Evolutionary conservation across 2,888 invertebrate species (phyloP).

Genomic region (Tanytarsus gracilentus): DNA sequence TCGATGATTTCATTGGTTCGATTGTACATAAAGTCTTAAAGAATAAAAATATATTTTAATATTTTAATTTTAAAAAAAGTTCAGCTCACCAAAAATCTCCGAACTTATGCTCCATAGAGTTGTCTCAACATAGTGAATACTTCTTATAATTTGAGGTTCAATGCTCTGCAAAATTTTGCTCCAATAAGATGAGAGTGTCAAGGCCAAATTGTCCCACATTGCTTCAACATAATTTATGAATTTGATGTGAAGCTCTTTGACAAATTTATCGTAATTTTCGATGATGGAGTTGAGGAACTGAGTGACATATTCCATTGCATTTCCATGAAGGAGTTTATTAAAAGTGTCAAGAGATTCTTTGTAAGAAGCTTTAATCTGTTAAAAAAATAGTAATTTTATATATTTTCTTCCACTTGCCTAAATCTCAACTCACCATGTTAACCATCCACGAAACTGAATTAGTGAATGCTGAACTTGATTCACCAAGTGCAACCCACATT

Average conservation of each 20-base stretch:
- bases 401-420: conserved; percentile 23
- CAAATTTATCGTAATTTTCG: conserved; percentile 67
- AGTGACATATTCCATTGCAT: conserved; percentile 63
- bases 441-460: conserved; percentile 66
- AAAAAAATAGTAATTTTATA: conserved; percentile 30
- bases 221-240: conserved; percentile 62
- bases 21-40: conserved; percentile 68
- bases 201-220: conserved; percentile 60
- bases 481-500: conserved; percentile 78
- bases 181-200: conserved; percentile 60
- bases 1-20: conserved; percentile 69
- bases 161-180: conserved; percentile 60
- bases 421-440: conserved; percentile 46
- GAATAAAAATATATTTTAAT: conserved; percentile 31
- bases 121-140: conserved; percentile 66
- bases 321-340: conserved; percentile 61
- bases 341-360: conserved; percentile 60
- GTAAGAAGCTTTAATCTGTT: conserved; percentile 57
- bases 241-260: conserved; percentile 62
- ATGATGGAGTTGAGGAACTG: conserved; percentile 58
- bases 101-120: conserved; percentile 64
- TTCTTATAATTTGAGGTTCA: conserved; percentile 68
- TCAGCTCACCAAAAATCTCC: conserved; percentile 51
- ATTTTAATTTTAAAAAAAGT: background rate
- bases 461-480: conserved; percentile 68